Conservation (phyloP, 2,113 vertebrate genomes). For the Poeciliopsis retropinna region DNA sequence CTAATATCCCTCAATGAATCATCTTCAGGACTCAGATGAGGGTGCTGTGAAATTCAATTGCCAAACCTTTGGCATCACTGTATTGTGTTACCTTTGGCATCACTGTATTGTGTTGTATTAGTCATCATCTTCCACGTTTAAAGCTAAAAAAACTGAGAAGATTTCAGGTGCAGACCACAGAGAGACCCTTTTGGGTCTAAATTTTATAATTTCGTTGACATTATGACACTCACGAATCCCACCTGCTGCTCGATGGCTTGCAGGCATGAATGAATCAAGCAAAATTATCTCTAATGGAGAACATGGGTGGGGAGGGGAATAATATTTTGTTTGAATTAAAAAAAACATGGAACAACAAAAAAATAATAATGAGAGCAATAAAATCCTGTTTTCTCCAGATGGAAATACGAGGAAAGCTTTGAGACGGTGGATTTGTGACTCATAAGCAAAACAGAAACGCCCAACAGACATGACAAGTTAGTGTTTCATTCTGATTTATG, state of each 20-base stretch:
- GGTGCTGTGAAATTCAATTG: slow-evolving; percentile 42
- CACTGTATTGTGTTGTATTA: slow-evolving; percentile 45
- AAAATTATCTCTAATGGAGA: slow-evolving; percentile 44
- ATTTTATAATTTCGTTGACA: slow-evolving; percentile 59
- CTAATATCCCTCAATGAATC: slow-evolving; percentile 42
- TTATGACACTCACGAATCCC: slow-evolving; percentile 63
- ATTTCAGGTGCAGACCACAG: slow-evolving; percentile 37
- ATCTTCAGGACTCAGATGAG: slow-evolving; percentile 31
- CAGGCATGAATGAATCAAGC: slow-evolving; percentile 71
- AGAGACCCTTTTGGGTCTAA: slow-evolving; percentile 38
- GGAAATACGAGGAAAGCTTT: slow-evolving; percentile 10
- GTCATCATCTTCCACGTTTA: slow-evolving; percentile 41
- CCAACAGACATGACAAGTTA: background rate
- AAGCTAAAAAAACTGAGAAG: slow-evolving; percentile 20
- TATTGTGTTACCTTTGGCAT: slow-evolving; percentile 36
- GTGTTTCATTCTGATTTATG: no score
- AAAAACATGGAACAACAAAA: background rate
- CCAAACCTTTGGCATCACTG: slow-evolving; percentile 29
- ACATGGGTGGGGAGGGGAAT: background rate
- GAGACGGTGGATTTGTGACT: background rate
- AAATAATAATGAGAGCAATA: slow-evolving; percentile 57
- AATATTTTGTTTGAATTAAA: slow-evolving; percentile 35
- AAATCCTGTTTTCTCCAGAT: slow-evolving; percentile 21
- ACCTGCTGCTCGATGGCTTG: slow-evolving; percentile 68
- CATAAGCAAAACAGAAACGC: background rate